Percentiles rank a stretch among this genome's conserved stretches.
Evolutionary conservation across 2,113 vertebrate species (phyloP).

Genomic region (Ailurus styani): DNA sequence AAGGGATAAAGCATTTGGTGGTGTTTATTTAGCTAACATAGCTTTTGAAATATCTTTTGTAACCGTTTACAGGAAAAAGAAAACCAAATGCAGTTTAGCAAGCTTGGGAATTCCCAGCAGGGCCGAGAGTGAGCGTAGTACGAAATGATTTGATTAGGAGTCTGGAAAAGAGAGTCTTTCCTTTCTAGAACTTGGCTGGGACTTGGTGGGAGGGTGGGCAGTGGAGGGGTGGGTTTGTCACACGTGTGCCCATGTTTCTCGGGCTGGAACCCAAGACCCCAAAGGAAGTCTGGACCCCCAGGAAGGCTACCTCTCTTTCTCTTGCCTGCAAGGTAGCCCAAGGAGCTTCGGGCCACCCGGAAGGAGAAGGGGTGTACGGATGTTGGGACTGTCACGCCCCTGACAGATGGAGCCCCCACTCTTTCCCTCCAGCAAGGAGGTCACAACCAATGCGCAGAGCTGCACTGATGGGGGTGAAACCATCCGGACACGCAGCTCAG

Average conservation of each 20-base stretch:
- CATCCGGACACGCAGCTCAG: no score
- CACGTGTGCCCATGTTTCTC: no score
- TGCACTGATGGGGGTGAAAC: not conserved
- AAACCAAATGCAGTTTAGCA: not conserved
- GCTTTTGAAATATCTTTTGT: not conserved
- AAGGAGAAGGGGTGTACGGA: not conserved
- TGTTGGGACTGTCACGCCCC: not conserved
- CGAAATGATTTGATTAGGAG: not conserved
- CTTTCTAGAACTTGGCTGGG: not conserved
- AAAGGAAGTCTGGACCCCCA: not conserved
- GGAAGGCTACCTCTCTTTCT: not conserved
- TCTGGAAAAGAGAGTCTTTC: not conserved
- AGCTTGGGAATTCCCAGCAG: not conserved
- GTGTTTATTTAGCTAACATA: not conserved
- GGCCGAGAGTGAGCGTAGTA: not conserved
- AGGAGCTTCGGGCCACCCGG: not conserved
- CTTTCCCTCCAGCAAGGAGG: not conserved
- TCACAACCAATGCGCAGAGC: not conserved
- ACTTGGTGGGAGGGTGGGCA: not conserved
- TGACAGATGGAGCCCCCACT: not conserved
- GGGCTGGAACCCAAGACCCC: not conserved
- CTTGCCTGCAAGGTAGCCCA: accelerated
- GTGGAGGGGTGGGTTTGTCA: accelerated
- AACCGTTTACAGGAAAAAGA: not conserved
- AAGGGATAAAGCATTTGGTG: not conserved